A percentile compares a stretch with the other conserved stretches of the same genome.
Evolutionary conservation across 37 sponge, comb jelly and placozoan species (phyloP).

Genomic region (Eunapius fragilis): DNA sequence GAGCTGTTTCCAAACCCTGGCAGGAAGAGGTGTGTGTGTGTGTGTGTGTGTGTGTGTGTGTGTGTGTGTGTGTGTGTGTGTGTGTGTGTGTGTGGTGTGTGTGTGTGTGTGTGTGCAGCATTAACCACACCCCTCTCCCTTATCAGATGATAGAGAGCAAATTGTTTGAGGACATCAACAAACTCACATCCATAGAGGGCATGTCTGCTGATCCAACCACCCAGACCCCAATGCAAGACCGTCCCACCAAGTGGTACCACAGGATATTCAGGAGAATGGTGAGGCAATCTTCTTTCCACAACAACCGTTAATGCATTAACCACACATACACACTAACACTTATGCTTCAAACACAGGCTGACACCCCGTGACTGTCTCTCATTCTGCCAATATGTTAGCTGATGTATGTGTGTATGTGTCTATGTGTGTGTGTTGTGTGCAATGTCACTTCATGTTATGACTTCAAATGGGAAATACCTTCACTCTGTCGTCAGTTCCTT

Average conservation of each 20-base stretch:
- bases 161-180: slow-evolving; percentile 63
- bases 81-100: too few relatives aligned
- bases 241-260: slow-evolving; percentile 13
- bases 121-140: not conserved
- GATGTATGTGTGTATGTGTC: too few relatives aligned
- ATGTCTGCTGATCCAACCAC: slow-evolving; percentile 23
- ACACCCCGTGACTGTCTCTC: too few relatives aligned
- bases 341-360: too few relatives aligned
- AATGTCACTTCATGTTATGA: not conserved
- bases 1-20: slow-evolving; percentile 90
- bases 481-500: not conserved
- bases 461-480: not conserved
- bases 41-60: too few relatives aligned
- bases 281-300: not conserved
- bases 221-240: not conserved
- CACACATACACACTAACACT: too few relatives aligned
- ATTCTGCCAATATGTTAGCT: not conserved
- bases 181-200: slow-evolving; percentile 34
- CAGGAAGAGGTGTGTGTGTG: slow-evolving; percentile 90
- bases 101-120: too few relatives aligned
- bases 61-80: too few relatives aligned
- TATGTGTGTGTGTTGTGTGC: too few relatives aligned
- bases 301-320: not conserved
- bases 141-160: slow-evolving; percentile 65
- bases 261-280: not conserved